phyloP scores from a whole-genome alignment of 1,140 invertebrate genomes.

The Hesperophylax magnus region DNA sequence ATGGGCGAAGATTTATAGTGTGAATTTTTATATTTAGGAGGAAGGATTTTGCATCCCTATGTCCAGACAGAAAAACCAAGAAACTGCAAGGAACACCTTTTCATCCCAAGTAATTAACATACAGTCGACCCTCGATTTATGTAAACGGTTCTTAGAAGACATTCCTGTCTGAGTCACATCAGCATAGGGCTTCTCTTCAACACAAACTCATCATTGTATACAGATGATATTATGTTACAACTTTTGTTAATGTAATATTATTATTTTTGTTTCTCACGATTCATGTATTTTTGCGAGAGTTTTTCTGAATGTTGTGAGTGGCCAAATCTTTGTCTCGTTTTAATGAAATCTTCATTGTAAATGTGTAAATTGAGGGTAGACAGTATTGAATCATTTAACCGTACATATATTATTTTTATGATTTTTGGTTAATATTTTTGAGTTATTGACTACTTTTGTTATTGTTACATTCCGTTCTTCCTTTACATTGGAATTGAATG shows the following conservation, averaged over 20 bases:
- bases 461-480: too few species aligned
- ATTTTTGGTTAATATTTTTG: too few species aligned
- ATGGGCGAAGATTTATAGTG: not conserved
- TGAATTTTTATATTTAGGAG: conserved; percentile 49
- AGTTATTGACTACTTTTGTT: too few species aligned
- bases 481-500: too few species aligned
- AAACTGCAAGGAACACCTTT: conserved; percentile 42
- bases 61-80: conserved; percentile 47
- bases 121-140: conserved; percentile 32
- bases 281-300: too few species aligned
- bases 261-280: too few species aligned
- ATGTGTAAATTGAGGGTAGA: conserved; percentile 39
- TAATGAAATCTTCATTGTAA: not conserved
- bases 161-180: not conserved
- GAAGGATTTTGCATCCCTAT: conserved; percentile 47
- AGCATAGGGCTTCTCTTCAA: not conserved
- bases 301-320: too few species aligned
- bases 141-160: not conserved
- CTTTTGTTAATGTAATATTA: too few species aligned
- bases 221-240: too few species aligned
- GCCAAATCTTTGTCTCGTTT: too few species aligned
- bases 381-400: conserved; percentile 48
- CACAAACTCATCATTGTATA: too few species aligned
- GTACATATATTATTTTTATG: too few species aligned
- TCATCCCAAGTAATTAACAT: conserved; percentile 48